A percentile compares a stretch with the other conserved stretches of the same genome.
These are phyloP conservation scores for Clarias platycephalus DNA, from an alignment of 2,797 vertebrate genomes.

Conservation along the genomic window DNA sequence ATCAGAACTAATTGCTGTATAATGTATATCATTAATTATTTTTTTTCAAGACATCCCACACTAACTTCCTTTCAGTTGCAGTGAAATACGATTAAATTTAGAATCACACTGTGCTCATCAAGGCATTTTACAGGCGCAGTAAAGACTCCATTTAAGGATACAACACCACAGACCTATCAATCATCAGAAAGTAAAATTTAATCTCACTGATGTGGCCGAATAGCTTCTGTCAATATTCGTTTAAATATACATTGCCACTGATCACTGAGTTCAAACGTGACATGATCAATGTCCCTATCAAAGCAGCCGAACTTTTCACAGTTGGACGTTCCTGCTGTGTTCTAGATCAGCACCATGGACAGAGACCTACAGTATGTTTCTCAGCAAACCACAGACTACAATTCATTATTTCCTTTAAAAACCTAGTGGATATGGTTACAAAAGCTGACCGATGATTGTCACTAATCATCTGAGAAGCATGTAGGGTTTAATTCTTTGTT, in stretches of 20 bases:
- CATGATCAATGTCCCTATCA: background rate
- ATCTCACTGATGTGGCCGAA: background rate
- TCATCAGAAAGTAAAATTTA: background rate
- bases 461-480: background rate
- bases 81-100: background rate
- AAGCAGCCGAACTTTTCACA: background rate
- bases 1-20: too few relatives aligned
- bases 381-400: background rate
- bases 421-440: slow-evolving; percentile 10
- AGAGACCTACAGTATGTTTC: slow-evolving; percentile 2
- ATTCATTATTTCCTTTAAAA: slow-evolving; percentile 8
- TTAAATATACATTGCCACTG: background rate
- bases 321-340: background rate
- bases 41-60: background rate
- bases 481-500: background rate
- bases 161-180: background rate
- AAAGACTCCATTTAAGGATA: background rate
- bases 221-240: slow-evolving; percentile 12
- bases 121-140: background rate
- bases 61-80: background rate
- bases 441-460: slow-evolving; percentile 23
- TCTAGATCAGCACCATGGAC: slow-evolving; percentile 34
- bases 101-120: background rate
- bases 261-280: background rate
- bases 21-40: background rate